Base-by-base conservation (phyloP, 2,888 invertebrate species). In the Rhodophaea formosa region DNA sequence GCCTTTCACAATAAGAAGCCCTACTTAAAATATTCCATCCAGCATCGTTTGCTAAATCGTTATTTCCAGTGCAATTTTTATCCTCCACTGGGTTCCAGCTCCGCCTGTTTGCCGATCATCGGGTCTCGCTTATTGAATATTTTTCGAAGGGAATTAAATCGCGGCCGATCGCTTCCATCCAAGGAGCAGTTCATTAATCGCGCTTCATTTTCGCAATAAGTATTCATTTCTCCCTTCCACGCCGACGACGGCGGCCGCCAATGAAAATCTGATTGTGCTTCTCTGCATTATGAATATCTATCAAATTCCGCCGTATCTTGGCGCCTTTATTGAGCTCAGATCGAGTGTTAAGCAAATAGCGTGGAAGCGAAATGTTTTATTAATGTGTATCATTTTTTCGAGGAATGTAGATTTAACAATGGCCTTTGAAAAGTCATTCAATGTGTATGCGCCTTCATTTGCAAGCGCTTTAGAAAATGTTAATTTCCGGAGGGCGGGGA, bases 161-260 rank as follows among this genome's bases (percentile, higher is more conserved):
- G 76, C 75, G 76, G 77, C 69, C 72, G 80, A 80, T 77, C 80
- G 81, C 77, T 81, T 81, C 77, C 74, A 68, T 81, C 77, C 74
- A 68, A 74, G 79, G 74, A 80, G 77, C 71, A 71, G 75, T 80
- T 86, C 86, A 87, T 87, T 88, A 88, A 86, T 85, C 75, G 74
- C 77, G 82, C 80, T 85, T 87, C 88, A 86, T 88, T 86, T 86
- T 85, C 84, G 86, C 86, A 88, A 89, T 89, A 88, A 88, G 88
- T 88, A 88, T 88, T 88, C 88, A 86, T 87, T 86, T 82, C 86
- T 75, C 74, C 77, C 69, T 69, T 68, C 70, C 66, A 69, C 69
- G 62, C 56, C 47, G 60, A 54, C 64, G 57, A 54, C 63, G 59
- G 62, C 65, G 65, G 64, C 64, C 62, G 62, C 74, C 84, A 83